Evolutionary conservation across 2,797 vertebrate species (phyloP), one percentile per base, ranked within the genome.

Genomic region (Moxostoma hubbsi): DNA sequence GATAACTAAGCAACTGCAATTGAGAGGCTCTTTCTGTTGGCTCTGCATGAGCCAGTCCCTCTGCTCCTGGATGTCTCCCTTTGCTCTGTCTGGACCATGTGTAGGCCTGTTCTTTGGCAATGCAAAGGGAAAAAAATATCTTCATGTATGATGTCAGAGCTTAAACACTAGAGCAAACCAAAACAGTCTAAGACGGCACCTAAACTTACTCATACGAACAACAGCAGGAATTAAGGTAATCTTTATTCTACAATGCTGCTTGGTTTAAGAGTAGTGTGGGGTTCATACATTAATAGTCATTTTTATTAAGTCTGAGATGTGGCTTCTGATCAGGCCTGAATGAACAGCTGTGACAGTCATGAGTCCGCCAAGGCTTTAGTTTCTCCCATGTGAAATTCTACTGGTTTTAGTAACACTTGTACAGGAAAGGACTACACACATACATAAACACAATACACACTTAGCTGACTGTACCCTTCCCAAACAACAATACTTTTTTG

Each of bases 81-180:
- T 51, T 24, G 46, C 46, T 77, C 24, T 77, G 65, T 69, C 65
- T 77, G 90, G 91, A 91, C 91, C 89, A 53, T 92, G 91, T 91
- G 91, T 93, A 89, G 93, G 92, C 90, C 91, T 90, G 91, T 89
- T 92, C 89, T 86, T 90, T 94, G 93, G 93, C 93, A 93, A 85
- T 69, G 74, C 62, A 81, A 90, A 88, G 87, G 91, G 92, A 90
- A 93, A 93, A 93, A 94, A 93, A 93, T 93, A 92, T 92, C 90
- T 92, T 91, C 90, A 90, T 83, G 88, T 92, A 92, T 93, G 92
- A 93, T 92, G 91, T 93, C 92, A 94, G 92, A 85, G 89, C 87
- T 87, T 85, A 84, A 84, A 89, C 86, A 76, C 80, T 75, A 77
- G 78, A 61, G 54, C 61, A 43, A 50, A 43, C 53, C 36, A n/a